Evolutionary conservation across 2,797 vertebrate species (phyloP).

Genomic region (Pangasius larnaudii): DNA sequence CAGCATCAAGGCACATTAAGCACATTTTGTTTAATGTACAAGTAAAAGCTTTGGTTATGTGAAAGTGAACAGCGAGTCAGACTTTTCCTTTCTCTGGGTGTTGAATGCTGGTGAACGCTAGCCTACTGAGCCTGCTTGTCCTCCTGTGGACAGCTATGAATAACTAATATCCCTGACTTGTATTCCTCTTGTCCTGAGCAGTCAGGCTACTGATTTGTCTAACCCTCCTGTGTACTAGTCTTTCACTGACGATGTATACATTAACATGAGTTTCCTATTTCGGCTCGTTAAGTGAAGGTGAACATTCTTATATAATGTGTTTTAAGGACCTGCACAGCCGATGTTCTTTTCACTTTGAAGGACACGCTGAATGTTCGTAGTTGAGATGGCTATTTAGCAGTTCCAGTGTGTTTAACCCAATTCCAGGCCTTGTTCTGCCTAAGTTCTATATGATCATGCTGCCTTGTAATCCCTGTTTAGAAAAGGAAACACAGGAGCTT

Average conservation of each 20-base stretch:
- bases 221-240: background rate
- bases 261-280: background rate
- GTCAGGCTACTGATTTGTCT: background rate
- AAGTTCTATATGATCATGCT: conserved; percentile 4
- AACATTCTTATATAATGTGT: background rate
- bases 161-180: background rate
- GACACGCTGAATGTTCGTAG: background rate
- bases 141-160: background rate
- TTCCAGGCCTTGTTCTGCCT: background rate
- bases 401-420: background rate
- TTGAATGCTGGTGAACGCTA: background rate
- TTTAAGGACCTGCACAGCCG: background rate
- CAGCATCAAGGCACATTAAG: background rate
- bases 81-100: background rate
- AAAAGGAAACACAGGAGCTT: conserved; percentile 18
- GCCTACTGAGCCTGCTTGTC: background rate
- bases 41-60: background rate
- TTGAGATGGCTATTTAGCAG: background rate
- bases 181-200: background rate
- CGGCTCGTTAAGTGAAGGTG: background rate
- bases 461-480: conserved; percentile 33
- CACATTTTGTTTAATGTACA: background rate
- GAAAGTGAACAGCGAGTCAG: background rate
- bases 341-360: background rate
- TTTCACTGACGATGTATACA: background rate